A percentile compares a stretch with the other conserved stretches of the same genome.
phyloP scores from a whole-genome alignment of 2,797 vertebrate genomes.

The Sandelia bainsii region DNA sequence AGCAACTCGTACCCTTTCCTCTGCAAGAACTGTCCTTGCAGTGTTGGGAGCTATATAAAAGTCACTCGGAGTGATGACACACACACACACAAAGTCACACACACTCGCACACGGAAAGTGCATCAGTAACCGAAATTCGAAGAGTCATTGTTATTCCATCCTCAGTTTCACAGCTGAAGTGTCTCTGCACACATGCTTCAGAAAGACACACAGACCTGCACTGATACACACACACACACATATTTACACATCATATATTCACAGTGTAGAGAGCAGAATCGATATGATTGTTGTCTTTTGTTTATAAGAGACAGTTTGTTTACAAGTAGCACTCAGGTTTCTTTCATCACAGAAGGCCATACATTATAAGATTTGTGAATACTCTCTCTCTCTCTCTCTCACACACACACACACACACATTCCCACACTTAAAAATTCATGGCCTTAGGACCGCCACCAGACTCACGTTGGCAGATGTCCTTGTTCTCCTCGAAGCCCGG shows the following conservation, averaged over 20 bases:
- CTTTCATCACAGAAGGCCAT: neutral
- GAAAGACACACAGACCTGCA: neutral
- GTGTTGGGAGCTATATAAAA: slow-evolving; percentile 36
- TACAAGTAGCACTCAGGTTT: neutral
- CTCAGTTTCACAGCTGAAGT: slow-evolving; percentile 11
- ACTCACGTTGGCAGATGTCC: slow-evolving; percentile 88
- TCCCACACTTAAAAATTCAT: slow-evolving; percentile 15
- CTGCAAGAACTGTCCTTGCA: slow-evolving; percentile 36
- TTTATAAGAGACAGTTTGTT: slow-evolving; percentile 1
- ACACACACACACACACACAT: slow-evolving; percentile 27
- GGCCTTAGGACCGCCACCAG: neutral
- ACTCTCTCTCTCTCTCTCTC: slow-evolving; percentile 16
- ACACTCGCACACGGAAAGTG: slow-evolving; percentile 15
- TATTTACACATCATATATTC: neutral
- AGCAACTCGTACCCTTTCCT: slow-evolving; percentile 50
- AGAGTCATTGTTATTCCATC: slow-evolving; percentile 24
- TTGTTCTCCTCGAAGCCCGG: slow-evolving; percentile 88
- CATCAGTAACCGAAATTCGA: slow-evolving; percentile 39
- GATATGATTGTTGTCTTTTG: slow-evolving; percentile 7
- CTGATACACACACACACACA: neutral
- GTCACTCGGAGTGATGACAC: slow-evolving; percentile 22
- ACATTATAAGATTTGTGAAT: neutral
- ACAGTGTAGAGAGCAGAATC: neutral
- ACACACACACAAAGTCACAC: slow-evolving; percentile 5
- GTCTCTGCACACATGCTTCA: neutral